Conservation (phyloP, 2,113 vertebrate genomes). For the Cyprinus carpio region DNA sequence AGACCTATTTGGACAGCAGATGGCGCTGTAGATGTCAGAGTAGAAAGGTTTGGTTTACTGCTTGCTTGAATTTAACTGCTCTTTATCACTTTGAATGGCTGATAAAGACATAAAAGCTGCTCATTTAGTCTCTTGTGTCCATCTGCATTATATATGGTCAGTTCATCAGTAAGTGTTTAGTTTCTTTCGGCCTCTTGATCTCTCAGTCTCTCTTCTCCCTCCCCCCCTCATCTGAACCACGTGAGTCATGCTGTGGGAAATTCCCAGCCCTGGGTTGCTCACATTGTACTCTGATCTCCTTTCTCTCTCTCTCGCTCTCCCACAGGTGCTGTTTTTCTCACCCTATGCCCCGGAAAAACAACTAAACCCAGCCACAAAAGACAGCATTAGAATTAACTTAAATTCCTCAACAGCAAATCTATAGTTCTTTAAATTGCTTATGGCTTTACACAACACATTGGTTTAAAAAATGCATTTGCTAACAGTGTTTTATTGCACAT, state of each 20-base stretch:
- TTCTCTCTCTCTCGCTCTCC: slow-evolving; percentile 20
- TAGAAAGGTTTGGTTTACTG: neutral
- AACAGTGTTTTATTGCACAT: neutral
- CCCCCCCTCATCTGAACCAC: slow-evolving; percentile 31
- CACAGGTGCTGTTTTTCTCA: slow-evolving; percentile 51
- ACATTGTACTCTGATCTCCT: slow-evolving; percentile 14
- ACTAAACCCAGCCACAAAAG: slow-evolving; percentile 19
- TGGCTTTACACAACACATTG: neutral
- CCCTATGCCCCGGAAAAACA: slow-evolving; percentile 27
- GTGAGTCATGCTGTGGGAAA: slow-evolving; percentile 60
- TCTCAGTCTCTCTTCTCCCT: slow-evolving; percentile 39
- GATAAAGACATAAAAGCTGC: neutral
- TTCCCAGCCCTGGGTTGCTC: slow-evolving; percentile 46
- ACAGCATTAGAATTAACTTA: neutral
- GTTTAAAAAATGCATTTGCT: neutral
- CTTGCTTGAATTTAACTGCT: neutral
- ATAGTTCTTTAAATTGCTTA: neutral
- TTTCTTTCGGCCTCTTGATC: slow-evolving; percentile 32
- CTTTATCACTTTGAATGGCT: neutral
- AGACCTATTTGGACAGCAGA: slow-evolving; percentile 61
- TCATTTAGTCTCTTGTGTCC: neutral
- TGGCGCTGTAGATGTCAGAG: slow-evolving; percentile 59
- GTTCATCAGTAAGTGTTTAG: neutral
- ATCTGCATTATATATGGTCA: neutral
- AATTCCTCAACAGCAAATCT: neutral